Evolutionary conservation across 2,888 invertebrate species (phyloP).

Genomic region (Stramonita haemastoma): DNA sequence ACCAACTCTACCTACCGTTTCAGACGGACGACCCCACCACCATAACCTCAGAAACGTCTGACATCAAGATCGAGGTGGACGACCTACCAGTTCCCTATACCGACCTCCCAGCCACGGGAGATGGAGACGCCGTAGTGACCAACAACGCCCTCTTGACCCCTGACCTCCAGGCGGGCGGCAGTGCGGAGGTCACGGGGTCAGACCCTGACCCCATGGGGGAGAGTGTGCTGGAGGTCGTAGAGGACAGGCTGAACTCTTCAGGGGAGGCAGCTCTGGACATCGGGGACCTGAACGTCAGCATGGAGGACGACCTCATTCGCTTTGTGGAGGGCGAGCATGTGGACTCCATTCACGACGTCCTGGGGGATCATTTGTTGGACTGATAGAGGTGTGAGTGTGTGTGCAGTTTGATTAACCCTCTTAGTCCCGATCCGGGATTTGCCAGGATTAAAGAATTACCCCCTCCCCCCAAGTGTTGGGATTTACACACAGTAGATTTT

Average conservation of each 20-base stretch:
- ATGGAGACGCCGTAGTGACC: neutral
- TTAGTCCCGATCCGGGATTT: too few species aligned
- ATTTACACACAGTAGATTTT: too few species aligned
- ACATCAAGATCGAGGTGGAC: slow-evolving; percentile 10
- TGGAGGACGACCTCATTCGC: slow-evolving; percentile 9
- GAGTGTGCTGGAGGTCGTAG: neutral
- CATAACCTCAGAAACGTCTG: neutral
- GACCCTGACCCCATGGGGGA: neutral
- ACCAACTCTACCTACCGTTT: neutral
- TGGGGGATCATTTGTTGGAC: neutral
- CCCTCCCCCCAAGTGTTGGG: too few species aligned
- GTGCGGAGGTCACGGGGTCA: neutral
- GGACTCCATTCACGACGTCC: neutral
- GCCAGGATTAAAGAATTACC: too few species aligned
- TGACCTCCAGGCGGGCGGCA: neutral
- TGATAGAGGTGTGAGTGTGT: neutral
- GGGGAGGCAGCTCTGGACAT: neutral
- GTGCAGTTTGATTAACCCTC: too few species aligned
- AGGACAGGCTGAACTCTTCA: slow-evolving; percentile 8
- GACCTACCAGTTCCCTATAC: neutral
- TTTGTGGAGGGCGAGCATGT: slow-evolving; percentile 14
- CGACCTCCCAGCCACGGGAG: neutral
- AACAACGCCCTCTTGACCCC: neutral
- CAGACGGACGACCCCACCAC: slow-evolving; percentile 8
- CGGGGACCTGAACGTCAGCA: slow-evolving; percentile 6